phyloP scores from a whole-genome alignment of 2,113 vertebrate genomes.

The Nerophis lumbriciformis region DNA sequence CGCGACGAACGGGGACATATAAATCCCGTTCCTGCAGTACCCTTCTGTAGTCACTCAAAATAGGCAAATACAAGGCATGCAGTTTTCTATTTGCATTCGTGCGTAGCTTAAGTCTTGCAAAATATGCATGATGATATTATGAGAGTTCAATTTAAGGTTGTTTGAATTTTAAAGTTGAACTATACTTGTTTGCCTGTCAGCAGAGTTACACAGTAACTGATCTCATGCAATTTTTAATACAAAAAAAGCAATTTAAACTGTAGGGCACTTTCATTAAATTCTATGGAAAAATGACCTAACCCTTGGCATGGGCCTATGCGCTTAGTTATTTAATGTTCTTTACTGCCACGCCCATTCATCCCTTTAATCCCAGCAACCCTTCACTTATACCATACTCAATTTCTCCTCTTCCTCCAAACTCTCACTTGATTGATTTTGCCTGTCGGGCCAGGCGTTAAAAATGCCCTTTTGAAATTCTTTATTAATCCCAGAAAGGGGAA shows the following conservation, averaged over 20 bases:
- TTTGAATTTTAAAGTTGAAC: background rate
- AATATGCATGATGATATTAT: too few species aligned
- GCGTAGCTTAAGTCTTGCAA: too few species aligned
- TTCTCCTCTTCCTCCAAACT: conserved; percentile 1
- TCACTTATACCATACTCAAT: conserved; percentile 7
- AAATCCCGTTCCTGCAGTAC: too few species aligned
- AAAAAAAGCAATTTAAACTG: conserved; percentile 2
- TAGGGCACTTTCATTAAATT: conserved; percentile 5
- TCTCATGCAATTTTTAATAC: background rate
- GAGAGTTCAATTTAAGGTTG: background rate
- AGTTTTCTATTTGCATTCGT: too few species aligned
- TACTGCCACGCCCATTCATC: conserved; percentile 15
- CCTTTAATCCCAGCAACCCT: conserved; percentile 3
- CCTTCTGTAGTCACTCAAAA: too few species aligned
- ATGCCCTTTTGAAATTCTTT: conserved; percentile 3
- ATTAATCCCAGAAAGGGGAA: conserved; percentile 2
- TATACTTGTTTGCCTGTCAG: background rate
- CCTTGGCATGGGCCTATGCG: background rate
- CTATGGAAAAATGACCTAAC: background rate
- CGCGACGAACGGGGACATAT: too few species aligned
- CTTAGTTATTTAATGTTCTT: conserved; percentile 15
- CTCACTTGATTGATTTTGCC: conserved; percentile 27
- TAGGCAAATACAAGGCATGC: too few species aligned
- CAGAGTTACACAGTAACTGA: background rate
- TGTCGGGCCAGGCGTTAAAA: conserved; percentile 10